Conservation (phyloP, 2,888 invertebrate genomes). For the Phlogophora meticulosa region DNA sequence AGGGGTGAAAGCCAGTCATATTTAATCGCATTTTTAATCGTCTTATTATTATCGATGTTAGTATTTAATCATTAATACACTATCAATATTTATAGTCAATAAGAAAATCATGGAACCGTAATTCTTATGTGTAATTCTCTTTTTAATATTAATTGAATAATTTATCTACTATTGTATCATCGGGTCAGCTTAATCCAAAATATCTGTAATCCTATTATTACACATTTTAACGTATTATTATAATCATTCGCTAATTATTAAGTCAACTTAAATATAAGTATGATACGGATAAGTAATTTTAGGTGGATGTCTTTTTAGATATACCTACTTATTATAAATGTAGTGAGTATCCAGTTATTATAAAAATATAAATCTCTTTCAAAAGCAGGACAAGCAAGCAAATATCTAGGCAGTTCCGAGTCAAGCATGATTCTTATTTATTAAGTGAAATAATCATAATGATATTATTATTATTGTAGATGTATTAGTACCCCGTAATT, state of each 20-base stretch:
- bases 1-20: constrained; percentile 47
- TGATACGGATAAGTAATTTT: constrained; percentile 16
- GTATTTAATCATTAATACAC: constrained; percentile 9
- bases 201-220: constrained; percentile 7
- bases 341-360: background rate
- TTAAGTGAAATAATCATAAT: too few relatives aligned
- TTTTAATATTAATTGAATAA: constrained; percentile 1
- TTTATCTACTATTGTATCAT: background rate
- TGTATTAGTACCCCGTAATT: background rate
- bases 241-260: constrained; percentile 13
- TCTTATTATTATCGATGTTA: constrained; percentile 40
- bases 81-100: constrained; percentile 26
- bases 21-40: constrained; percentile 33
- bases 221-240: constrained; percentile 2
- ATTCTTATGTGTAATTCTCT: constrained; percentile 5
- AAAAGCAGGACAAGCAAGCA: too few relatives aligned
- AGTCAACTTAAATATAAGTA: constrained; percentile 4
- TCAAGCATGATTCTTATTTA: too few relatives aligned
- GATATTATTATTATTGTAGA: too few relatives aligned
- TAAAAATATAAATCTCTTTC: too few relatives aligned
- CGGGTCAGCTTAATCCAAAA: constrained; percentile 48
- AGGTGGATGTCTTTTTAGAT: constrained; percentile 22
- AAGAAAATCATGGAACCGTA: constrained; percentile 32
- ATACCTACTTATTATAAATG: background rate
- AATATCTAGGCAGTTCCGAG: too few relatives aligned